A percentile compares a stretch with the other conserved stretches of the same genome.
Evolutionary conservation across 1,140 invertebrate species (phyloP).

Genomic region (Apocrypta bakeri): DNA sequence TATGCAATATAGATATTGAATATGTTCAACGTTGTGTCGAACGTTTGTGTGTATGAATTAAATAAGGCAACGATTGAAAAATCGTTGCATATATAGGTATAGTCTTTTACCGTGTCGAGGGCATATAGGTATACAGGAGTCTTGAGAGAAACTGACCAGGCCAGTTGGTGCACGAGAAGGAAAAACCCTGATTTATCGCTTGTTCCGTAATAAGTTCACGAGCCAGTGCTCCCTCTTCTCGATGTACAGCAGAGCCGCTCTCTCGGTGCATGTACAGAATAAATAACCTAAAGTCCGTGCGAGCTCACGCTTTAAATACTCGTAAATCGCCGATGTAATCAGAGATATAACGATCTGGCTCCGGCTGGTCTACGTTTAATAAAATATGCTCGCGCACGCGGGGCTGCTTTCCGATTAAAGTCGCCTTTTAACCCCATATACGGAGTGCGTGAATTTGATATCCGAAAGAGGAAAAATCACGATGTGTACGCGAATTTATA

Average conservation of each 20-base stretch:
- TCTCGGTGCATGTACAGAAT: constrained; percentile 49
- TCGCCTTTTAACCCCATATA: background rate
- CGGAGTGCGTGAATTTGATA: background rate
- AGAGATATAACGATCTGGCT: constrained; percentile 56
- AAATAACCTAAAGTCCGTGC: constrained; percentile 56
- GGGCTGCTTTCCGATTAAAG: constrained; percentile 26
- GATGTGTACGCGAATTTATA: background rate
- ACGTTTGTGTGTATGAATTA: background rate
- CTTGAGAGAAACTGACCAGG: background rate
- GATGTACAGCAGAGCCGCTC: constrained; percentile 8
- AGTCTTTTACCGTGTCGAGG: too few relatives aligned
- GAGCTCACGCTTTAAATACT: constrained; percentile 55
- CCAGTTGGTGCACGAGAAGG: constrained; percentile 19
- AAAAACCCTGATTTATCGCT: constrained; percentile 42
- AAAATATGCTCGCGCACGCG: constrained; percentile 9
- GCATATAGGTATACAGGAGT: too few relatives aligned
- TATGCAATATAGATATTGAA: too few relatives aligned
- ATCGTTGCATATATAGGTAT: too few relatives aligned
- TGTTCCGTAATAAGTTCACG: constrained; percentile 35
- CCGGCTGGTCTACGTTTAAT: constrained; percentile 26
- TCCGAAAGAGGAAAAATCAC: background rate
- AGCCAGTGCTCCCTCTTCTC: constrained; percentile 21
- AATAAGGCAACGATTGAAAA: background rate
- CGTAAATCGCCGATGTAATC: constrained; percentile 61
- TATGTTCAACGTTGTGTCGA: background rate